These are phyloP conservation scores for Bathynomus jamesi DNA, from an alignment of 1,140 invertebrate species.

Conservation along the genomic window DNA sequence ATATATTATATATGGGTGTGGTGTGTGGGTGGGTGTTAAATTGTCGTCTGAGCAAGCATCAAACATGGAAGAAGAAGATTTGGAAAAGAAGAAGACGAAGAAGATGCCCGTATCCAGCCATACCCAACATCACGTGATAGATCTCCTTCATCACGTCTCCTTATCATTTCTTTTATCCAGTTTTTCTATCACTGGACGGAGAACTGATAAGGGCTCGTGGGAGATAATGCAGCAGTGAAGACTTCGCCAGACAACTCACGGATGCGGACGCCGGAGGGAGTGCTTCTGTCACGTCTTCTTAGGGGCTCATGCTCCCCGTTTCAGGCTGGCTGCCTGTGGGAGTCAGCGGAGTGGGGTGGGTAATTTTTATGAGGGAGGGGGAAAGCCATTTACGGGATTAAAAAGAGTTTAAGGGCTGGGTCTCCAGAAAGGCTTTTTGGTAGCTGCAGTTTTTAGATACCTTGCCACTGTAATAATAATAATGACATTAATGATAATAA, in stretches of 20 bases:
- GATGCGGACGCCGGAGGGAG: background rate
- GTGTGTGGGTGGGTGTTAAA: no score
- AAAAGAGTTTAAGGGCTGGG: background rate
- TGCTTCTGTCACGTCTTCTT: background rate
- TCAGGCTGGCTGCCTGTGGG: background rate
- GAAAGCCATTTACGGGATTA: background rate
- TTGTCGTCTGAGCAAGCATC: no score
- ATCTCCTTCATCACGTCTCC: slow-evolving; percentile 23
- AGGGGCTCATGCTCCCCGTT: background rate
- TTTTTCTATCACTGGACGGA: slow-evolving; percentile 31
- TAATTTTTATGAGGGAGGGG: background rate
- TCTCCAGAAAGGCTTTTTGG: background rate
- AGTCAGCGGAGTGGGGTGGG: background rate
- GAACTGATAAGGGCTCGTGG: slow-evolving; percentile 33
- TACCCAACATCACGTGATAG: no score
- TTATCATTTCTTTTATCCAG: slow-evolving; percentile 34
- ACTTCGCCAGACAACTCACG: background rate
- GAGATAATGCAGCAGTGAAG: slow-evolving; percentile 17
- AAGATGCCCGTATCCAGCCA: no score
- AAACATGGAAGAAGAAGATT: no score
- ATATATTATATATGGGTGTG: no score
- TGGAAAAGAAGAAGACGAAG: no score
- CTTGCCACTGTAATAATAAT: background rate
- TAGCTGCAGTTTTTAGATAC: background rate
- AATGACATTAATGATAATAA: background rate